Evolutionary conservation across 2,113 vertebrate species (phyloP).

Genomic region (Entelurus aequoreus): DNA sequence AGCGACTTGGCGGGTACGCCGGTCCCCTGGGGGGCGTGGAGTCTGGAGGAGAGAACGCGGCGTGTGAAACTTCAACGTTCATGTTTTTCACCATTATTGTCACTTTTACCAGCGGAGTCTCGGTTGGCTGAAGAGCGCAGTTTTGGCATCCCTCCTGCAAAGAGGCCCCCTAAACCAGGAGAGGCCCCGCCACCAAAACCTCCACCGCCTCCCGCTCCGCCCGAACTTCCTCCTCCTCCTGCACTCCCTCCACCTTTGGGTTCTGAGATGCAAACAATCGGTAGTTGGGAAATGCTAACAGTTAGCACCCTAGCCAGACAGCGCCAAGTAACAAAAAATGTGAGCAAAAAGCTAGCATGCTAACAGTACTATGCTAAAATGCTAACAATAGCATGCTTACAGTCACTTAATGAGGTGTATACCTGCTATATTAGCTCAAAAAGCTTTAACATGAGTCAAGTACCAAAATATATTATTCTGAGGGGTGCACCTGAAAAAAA

Average conservation of each 20-base stretch:
- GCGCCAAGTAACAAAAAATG: too few species aligned
- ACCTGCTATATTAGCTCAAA: too few species aligned
- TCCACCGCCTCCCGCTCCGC: slow-evolving; percentile 43
- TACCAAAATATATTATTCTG: too few species aligned
- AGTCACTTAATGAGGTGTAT: too few species aligned
- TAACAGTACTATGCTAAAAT: too few species aligned
- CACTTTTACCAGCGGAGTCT: slow-evolving; percentile 67
- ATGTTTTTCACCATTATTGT: neutral
- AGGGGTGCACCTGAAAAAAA: too few species aligned
- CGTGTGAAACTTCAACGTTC: too few species aligned
- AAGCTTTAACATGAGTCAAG: too few species aligned
- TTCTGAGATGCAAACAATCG: slow-evolving; percentile 77
- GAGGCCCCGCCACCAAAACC: slow-evolving; percentile 58
- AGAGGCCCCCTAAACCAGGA: slow-evolving; percentile 85
- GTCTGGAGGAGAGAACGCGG: slow-evolving; percentile 63
- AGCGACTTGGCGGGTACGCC: slow-evolving; percentile 78
- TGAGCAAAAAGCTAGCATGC: too few species aligned
- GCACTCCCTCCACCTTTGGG: slow-evolving; percentile 73
- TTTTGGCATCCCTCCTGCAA: slow-evolving; percentile 92
- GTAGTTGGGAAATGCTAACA: too few species aligned
- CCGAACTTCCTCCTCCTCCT: slow-evolving; percentile 45
- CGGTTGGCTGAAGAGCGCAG: slow-evolving; percentile 80
- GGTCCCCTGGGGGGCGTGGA: slow-evolving; percentile 75
- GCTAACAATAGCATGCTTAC: too few species aligned
- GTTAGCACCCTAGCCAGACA: too few species aligned